Evolutionary conservation across 1,140 invertebrate genomes (phyloP).

Genomic region (Saccostrea echinata): DNA sequence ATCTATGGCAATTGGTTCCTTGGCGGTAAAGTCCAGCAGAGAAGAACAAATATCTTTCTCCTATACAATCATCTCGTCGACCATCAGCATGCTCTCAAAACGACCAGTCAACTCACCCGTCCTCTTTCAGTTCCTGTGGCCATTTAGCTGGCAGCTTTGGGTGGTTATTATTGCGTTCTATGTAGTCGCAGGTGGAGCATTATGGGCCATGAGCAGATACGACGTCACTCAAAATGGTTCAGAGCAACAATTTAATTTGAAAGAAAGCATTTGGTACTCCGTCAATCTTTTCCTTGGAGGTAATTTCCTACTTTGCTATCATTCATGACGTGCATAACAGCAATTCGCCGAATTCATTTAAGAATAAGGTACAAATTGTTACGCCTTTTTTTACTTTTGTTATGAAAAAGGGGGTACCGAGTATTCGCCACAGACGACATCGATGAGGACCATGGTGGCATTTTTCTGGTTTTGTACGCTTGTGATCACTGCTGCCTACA

Average conservation of each 20-base stretch:
- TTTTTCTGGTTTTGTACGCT: constrained; percentile 80
- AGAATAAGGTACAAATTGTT: not conserved
- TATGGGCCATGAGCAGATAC: constrained; percentile 72
- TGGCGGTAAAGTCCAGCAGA: constrained; percentile 69
- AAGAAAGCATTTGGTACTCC: constrained; percentile 93
- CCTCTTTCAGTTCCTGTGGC: constrained; percentile 66
- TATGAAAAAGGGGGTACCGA: constrained; percentile 79
- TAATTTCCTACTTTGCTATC: constrained; percentile 35
- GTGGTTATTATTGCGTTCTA: constrained; percentile 70
- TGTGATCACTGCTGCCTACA: constrained; percentile 80
- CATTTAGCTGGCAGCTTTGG: constrained; percentile 65
- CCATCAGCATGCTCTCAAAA: constrained; percentile 67
- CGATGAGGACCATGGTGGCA: constrained; percentile 75
- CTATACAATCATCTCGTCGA: constrained; percentile 71
- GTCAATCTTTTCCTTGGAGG: constrained; percentile 90
- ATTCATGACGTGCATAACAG: not conserved
- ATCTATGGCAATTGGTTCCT: constrained; percentile 71
- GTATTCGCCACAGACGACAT: constrained; percentile 74
- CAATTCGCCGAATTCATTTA: not conserved
- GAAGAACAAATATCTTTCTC: constrained; percentile 73
- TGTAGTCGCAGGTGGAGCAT: constrained; percentile 65
- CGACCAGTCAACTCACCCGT: constrained; percentile 55
- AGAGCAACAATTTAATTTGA: constrained; percentile 73
- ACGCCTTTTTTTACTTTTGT: not conserved
- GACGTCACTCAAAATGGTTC: constrained; percentile 68